Evolutionary conservation across 2,888 invertebrate species (phyloP).

Genomic region (Agriotes lineatus): DNA sequence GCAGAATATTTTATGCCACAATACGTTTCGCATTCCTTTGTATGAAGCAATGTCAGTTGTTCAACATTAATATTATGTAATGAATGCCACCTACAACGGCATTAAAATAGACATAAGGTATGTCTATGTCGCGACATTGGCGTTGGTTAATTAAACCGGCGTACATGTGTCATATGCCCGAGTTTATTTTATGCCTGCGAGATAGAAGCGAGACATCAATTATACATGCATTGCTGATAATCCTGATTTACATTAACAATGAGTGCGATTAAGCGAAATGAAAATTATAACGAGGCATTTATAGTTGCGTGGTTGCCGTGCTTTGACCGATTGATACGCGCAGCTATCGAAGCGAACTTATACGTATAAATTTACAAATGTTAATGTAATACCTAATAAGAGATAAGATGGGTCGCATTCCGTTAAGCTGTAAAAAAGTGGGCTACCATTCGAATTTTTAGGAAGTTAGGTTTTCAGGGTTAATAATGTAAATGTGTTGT

Average conservation of each 20-base stretch:
- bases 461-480: background rate
- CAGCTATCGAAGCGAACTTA: too few relatives aligned
- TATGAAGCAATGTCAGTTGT: background rate
- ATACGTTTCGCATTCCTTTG: too few relatives aligned
- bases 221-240: background rate
- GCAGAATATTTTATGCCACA: background rate
- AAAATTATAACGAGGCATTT: background rate
- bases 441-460: background rate
- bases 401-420: too few relatives aligned
- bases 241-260: background rate
- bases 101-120: background rate
- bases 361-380: too few relatives aligned
- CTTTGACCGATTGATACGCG: too few relatives aligned
- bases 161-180: background rate
- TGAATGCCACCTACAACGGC: background rate
- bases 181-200: slow-evolving; percentile 8
- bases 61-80: background rate
- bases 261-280: background rate
- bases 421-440: too few relatives aligned
- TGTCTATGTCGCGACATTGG: background rate
- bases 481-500: background rate
- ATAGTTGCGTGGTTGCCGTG: background rate
- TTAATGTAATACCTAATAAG: too few relatives aligned
- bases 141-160: background rate
- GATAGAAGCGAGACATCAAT: background rate